Evolutionary conservation across 2,113 vertebrate species (phyloP), one percentile per base, ranked within the genome.

Genomic region (Thryonomys swinderianus): DNA sequence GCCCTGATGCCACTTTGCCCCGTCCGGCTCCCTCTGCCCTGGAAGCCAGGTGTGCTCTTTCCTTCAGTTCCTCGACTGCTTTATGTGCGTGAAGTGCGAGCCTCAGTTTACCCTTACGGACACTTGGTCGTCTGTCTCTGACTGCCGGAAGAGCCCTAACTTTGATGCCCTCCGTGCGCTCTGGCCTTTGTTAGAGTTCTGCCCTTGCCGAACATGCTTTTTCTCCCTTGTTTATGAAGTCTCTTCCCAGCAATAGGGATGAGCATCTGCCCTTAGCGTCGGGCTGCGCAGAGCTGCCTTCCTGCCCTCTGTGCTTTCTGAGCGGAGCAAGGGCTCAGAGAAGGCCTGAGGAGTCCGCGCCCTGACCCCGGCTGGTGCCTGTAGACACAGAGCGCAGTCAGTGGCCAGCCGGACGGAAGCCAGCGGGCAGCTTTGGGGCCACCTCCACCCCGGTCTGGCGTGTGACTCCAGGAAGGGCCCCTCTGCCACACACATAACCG

Each of bases 371-470:
- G 40, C 71, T 73, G 40, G 11, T 37, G 2, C 0, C 69, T 25
- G 5, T 97, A 93, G 97, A 97, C 94, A 2, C 80, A 66, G 73
- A 96, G 74, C 94, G 84, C 64, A 21, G 48, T 81, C 88, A 64
- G 61, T 96, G 86, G 89, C 90, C 45, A 78, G 71, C 93, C 95
- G 88, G 95, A 96, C 81, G 88, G 76, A 91, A 89, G n/a, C 96
- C n/a, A 94, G 62, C n/a, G 45, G 32, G 62, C 81, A 96, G 67
- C 37, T 62, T 84, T 21, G 71, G 51, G 96, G 93, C 88, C 30
- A 73, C 97, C 57, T 17, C 2, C 0, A 0, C 9, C 20, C n/a
- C n/a, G 34, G 34, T 27, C 32, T 5, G 23, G 71, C 3, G 21
- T 51, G 71, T 73, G 66, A 30, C 53, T 69, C n/a, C 55, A 34